Conservation (phyloP, 2,888 invertebrate genomes). For the Eumacrocentrus americanus region DNA sequence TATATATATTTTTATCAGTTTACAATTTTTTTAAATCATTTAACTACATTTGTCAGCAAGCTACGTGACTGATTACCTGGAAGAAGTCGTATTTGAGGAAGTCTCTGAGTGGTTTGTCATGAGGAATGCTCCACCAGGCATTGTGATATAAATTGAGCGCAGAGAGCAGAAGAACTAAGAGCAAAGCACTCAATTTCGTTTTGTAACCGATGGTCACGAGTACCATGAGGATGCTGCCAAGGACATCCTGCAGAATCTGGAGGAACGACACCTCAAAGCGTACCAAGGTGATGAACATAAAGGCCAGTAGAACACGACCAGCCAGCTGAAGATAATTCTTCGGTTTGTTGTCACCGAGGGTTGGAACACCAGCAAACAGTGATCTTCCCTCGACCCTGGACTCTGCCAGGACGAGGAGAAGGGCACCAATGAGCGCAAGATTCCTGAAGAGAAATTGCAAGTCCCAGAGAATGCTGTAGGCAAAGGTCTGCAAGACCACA, state of each 20-base stretch:
- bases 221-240: slow-evolving; percentile 94
- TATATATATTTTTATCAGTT: too few relatives aligned
- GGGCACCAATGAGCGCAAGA: slow-evolving; percentile 95
- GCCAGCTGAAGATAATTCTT: slow-evolving; percentile 96
- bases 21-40: too few relatives aligned
- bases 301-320: slow-evolving; percentile 92
- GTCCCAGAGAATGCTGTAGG: slow-evolving; percentile 98
- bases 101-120: slow-evolving; percentile 94
- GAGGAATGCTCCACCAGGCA: slow-evolving; percentile 97
- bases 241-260: slow-evolving; percentile 89
- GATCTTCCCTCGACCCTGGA: slow-evolving; percentile 91
- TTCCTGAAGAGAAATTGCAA: slow-evolving; percentile 95
- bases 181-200: slow-evolving; percentile 95
- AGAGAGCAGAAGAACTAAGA: slow-evolving; percentile 87
- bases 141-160: slow-evolving; percentile 96
- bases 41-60: too few relatives aligned
- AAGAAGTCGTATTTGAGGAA: slow-evolving; percentile 99
- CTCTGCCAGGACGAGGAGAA: slow-evolving; percentile 95
- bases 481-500: slow-evolving; percentile 93
- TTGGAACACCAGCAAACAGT: slow-evolving; percentile 94
- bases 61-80: too few relatives aligned
- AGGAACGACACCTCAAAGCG: slow-evolving; percentile 90
- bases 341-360: slow-evolving; percentile 92
- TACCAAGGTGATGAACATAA: slow-evolving; percentile 98
- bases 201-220: slow-evolving; percentile 97